Percentiles rank a stretch among this genome's conserved stretches.
phyloP scores from a whole-genome alignment of 1,140 invertebrate species.

The Rhyzopertha dominica region DNA sequence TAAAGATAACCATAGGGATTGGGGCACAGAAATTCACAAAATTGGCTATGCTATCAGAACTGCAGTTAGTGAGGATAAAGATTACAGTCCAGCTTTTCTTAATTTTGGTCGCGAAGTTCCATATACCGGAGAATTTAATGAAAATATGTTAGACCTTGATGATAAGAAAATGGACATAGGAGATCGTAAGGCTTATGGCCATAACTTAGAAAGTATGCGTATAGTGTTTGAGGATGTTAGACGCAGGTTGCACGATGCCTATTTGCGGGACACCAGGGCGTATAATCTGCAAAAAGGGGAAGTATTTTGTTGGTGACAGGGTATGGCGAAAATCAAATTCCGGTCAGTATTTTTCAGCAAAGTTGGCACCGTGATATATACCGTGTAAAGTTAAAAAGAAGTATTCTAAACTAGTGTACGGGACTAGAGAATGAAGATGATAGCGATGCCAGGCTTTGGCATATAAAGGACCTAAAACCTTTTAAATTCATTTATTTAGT shows the following conservation, averaged over 20 bases:
- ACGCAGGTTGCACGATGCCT: neutral
- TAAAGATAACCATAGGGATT: conserved; percentile 3
- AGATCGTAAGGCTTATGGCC: no score
- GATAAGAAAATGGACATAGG: no score
- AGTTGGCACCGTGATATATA: conserved; percentile 13
- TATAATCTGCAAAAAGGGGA: conserved; percentile 14
- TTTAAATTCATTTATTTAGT: no score
- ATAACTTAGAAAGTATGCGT: no score
- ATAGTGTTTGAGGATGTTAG: conserved; percentile 1
- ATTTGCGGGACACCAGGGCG: neutral
- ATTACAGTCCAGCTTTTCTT: conserved; percentile 6
- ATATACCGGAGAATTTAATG: conserved; percentile 4
- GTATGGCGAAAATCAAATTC: conserved; percentile 5
- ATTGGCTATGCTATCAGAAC: neutral
- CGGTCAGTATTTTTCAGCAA: conserved; percentile 9
- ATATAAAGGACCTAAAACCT: conserved; percentile 12
- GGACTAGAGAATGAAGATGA: conserved; percentile 6
- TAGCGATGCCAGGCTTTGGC: neutral
- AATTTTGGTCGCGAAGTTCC: conserved; percentile 7
- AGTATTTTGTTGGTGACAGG: conserved; percentile 1
- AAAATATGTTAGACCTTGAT: conserved; percentile 7
- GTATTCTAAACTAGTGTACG: neutral
- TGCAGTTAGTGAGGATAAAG: conserved; percentile 2
- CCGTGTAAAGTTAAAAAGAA: neutral
- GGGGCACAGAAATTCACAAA: conserved; percentile 3